phyloP scores from a whole-genome alignment of 2,797 vertebrate genomes.

The Phataginus tetradactyla region DNA sequence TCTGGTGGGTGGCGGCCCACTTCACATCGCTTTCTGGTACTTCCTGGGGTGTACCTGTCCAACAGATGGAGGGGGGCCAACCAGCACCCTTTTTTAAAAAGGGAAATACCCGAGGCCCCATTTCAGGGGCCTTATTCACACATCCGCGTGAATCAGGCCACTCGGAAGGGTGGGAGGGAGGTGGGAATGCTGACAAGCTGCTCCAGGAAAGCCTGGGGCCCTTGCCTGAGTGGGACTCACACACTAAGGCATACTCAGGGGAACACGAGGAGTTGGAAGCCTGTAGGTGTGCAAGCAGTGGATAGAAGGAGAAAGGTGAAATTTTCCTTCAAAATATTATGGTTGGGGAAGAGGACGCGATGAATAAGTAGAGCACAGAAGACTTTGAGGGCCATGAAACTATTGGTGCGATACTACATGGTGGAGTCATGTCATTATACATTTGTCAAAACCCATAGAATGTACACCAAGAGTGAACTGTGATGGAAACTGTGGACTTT shows the following conservation, averaged over 20 bases:
- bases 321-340: background rate
- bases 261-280: background rate
- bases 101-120: background rate
- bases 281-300: background rate
- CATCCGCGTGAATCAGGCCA: background rate
- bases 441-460: background rate
- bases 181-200: background rate
- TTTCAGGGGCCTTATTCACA: background rate
- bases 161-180: background rate
- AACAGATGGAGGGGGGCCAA: background rate
- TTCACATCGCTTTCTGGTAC: background rate
- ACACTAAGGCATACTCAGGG: background rate
- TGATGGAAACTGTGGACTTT: background rate
- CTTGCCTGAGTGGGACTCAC: background rate
- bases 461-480: background rate
- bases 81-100: background rate
- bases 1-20: background rate
- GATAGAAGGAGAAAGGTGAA: background rate
- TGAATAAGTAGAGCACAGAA: background rate
- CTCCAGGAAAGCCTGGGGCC: rapidly evolving
- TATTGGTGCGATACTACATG: background rate
- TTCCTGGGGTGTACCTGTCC: background rate
- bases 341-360: background rate
- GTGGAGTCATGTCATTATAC: rapidly evolving
- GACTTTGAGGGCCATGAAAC: background rate